phyloP scores from a whole-genome alignment of 2,797 vertebrate genomes.

The Hyperoplus immaculatus region DNA sequence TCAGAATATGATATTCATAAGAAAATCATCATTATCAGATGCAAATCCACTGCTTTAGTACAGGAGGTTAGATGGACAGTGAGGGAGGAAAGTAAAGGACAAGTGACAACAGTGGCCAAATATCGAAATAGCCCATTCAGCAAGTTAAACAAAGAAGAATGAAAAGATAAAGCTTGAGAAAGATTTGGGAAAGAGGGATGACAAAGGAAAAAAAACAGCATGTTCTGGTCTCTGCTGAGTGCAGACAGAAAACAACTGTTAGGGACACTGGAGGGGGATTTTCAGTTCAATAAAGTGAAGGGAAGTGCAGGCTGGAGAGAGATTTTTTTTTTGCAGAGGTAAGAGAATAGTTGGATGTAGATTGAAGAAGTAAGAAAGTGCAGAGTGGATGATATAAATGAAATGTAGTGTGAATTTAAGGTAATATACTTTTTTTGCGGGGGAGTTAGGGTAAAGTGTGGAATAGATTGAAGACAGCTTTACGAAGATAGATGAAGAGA shows the following conservation, averaged over 20 bases:
- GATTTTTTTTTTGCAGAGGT: constrained; percentile 20
- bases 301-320: neutral
- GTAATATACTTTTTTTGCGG: neutral
- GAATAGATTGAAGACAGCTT: constrained; percentile 13
- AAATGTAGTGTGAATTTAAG: constrained; percentile 9
- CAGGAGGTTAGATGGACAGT: constrained; percentile 4
- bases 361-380: constrained; percentile 6
- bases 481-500: constrained; percentile 6
- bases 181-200: constrained; percentile 20
- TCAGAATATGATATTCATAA: neutral
- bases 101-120: constrained; percentile 11
- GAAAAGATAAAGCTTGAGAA: constrained; percentile 29
- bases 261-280: constrained; percentile 29
- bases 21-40: constrained; percentile 9
- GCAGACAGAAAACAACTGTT: constrained; percentile 25
- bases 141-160: constrained; percentile 57
- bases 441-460: neutral
- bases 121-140: constrained; percentile 35
- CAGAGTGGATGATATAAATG: neutral
- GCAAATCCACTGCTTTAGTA: constrained; percentile 14
- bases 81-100: constrained; percentile 20
- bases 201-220: constrained; percentile 13
- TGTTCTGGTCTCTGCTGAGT: constrained; percentile 46
- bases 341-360: constrained; percentile 9
- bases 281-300: constrained; percentile 9